Base-by-base conservation (phyloP, 2,797 vertebrate species). In the Sus cebifrons region DNA sequence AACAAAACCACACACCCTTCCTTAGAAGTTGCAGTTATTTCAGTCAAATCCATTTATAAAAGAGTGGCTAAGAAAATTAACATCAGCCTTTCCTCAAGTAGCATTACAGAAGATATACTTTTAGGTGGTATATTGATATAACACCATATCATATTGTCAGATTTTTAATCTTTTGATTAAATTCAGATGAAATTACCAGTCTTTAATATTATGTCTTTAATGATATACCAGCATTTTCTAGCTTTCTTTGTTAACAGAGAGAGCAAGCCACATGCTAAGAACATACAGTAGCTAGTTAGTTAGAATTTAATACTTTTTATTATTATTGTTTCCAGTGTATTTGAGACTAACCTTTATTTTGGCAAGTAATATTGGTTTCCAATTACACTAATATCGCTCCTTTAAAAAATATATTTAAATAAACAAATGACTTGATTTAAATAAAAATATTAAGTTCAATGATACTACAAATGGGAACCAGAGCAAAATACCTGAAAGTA, bases 351-450 rank as follows among this genome's bases (percentile, higher is more conserved):
- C 40, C 23, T 90, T 40, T 85, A 75, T 60, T 94, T 68, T 36
- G 36, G 2, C 29, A 93, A 97, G 6, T 85, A 86, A 94, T 91
- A 17, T 25, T 94, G 52, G 36, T 75, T 93, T 93, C 62, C 29
- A 86, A n/a, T 77, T 85, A 86, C 40, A 81, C 17, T 65, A 82
- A 40, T 65, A n/a, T 25, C 60, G 16, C 64, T 73, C 75, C 65
- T 94, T 96, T 89, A n/a, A 64, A 84, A 97, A 94, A 62, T 79
- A 68, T 5, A 93, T 67, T 87, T 91, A 86, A 75, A 5, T 89
- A 71, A 81, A 84, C 32, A 71, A 84, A 54, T 40, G 32, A 94
- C 29, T 29, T 60, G 21, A 95, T 71, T 91, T 79, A 88, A 95
- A 86, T 62, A 73, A 93, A 54, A 86, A 93, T n/a, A 74, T 14